These are phyloP conservation scores for Epiperipatus broadwayi DNA, from an alignment of 2,888 invertebrate genomes.

Conservation along the genomic window DNA sequence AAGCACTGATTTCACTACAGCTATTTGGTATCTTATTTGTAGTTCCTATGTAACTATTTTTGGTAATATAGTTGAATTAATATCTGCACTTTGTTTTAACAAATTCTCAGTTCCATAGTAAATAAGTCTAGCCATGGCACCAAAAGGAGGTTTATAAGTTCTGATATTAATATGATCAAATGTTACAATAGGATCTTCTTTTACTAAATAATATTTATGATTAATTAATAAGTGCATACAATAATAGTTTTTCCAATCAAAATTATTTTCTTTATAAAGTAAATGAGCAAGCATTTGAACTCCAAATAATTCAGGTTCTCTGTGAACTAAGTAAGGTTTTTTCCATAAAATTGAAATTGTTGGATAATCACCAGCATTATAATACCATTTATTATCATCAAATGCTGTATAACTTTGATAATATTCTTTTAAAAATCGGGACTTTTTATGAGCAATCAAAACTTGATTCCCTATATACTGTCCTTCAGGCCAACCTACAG, in stretches of 20 bases:
- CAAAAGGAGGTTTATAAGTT: too few species aligned
- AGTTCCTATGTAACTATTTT: too few species aligned
- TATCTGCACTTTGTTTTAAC: too few species aligned
- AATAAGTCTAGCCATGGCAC: too few species aligned
- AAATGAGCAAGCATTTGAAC: conserved; percentile 12
- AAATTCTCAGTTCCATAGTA: too few species aligned
- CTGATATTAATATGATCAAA: conserved; percentile 20
- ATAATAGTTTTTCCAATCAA: conserved; percentile 12
- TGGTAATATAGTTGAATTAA: too few species aligned
- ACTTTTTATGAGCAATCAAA: neutral
- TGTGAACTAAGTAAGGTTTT: conserved; percentile 10
- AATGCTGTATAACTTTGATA: neutral
- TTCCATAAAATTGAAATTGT: conserved; percentile 10
- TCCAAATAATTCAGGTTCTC: conserved; percentile 4
- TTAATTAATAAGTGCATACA: conserved; percentile 15
- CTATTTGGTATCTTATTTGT: too few species aligned
- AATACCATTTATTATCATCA: conserved; percentile 13
- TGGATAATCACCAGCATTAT: conserved; percentile 15
- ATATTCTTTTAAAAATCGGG: neutral
- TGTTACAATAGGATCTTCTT: conserved; percentile 13
- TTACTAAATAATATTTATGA: conserved; percentile 15
- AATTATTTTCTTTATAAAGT: conserved; percentile 12
- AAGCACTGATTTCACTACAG: too few species aligned
- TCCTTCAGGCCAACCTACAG: neutral
- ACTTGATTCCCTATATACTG: conserved; percentile 7